Base-by-base conservation (phyloP, 2,113 vertebrate species). In the Rostratula benghalensis region DNA sequence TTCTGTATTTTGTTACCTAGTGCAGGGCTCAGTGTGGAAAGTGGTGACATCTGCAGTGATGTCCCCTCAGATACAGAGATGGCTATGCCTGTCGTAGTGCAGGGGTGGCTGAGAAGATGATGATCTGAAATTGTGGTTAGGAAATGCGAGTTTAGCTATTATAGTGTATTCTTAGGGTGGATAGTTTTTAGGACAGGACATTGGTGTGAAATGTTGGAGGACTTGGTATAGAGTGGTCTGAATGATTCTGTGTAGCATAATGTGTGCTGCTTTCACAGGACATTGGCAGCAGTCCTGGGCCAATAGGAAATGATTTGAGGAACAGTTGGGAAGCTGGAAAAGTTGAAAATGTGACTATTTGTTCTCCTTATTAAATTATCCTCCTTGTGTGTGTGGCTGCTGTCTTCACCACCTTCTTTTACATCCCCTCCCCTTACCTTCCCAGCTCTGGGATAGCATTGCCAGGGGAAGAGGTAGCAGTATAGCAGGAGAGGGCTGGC, bases 331-430 rank as follows among this genome's bases (percentile, higher is more conserved):
- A 90, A 78, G 31, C 59, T 79, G 81, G 56, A 90, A 94, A 86
- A 83, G 69, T 33, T 46, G 56, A 89, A 96, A 92, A 75, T 45
- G 28, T 60, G 76, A 8, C 82, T 90, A 6, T 87, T 81, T 84
- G 46, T 91, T 92, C 77, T 90, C 21, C 7, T 43, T 87, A 51
- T 59, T 89, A 68, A 95, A 78, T 91, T 35, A 25, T 85, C 35
- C 27, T 89, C 64, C 59, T 75, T 78, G 45, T 39, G 48, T 90
- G 56, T 71, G 60, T 83, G 68, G 81, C 61, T 94, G 90, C 84
- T 94, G 87, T 96, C 93, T 94, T 95, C 93, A 64, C 77, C 73
- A 45, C 57, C 41, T 21, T 74, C 61, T 93, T 88, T 65, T 54
- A 63, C 54, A 46, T 21, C 39, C n/a, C 46, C 69, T 83, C n/a